These are phyloP conservation scores for Lacerta agilis DNA, from an alignment of 2,797 vertebrate genomes.

Conservation along the genomic window DNA sequence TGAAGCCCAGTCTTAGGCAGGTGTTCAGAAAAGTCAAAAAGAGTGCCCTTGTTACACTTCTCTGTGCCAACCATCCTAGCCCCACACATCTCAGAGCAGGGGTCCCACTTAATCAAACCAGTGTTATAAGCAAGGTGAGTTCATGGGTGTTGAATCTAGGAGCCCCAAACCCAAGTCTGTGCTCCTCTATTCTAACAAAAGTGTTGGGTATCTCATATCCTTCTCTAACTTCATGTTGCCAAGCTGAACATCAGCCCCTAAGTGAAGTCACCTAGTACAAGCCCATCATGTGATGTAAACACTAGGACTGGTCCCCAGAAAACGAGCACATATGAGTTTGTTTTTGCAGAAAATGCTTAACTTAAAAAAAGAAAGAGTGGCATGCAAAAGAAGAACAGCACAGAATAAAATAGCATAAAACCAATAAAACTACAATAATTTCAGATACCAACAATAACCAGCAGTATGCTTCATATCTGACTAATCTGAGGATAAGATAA, in stretches of 20 bases:
- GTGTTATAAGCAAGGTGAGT: background rate
- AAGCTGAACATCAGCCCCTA: background rate
- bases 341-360: background rate
- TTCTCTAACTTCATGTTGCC: background rate
- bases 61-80: background rate
- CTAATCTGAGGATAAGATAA: too few relatives aligned
- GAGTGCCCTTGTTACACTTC: background rate
- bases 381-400: too few relatives aligned
- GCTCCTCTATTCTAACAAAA: background rate
- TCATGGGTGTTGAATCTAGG: background rate
- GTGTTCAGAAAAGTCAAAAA: background rate
- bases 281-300: background rate
- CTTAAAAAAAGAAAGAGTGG: too few relatives aligned
- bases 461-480: too few relatives aligned
- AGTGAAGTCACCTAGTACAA: background rate
- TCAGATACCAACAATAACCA: too few relatives aligned
- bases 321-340: background rate
- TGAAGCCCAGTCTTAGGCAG: background rate
- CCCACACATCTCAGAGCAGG: background rate
- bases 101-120: background rate
- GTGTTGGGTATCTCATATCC: background rate
- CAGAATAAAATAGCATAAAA: too few relatives aligned
- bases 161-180: background rate
- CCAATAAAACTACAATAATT: too few relatives aligned
- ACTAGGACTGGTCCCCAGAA: background rate